These are phyloP conservation scores for Agriopis leucophaearia DNA, from an alignment of 2,888 invertebrate species.

Conservation along the genomic window DNA sequence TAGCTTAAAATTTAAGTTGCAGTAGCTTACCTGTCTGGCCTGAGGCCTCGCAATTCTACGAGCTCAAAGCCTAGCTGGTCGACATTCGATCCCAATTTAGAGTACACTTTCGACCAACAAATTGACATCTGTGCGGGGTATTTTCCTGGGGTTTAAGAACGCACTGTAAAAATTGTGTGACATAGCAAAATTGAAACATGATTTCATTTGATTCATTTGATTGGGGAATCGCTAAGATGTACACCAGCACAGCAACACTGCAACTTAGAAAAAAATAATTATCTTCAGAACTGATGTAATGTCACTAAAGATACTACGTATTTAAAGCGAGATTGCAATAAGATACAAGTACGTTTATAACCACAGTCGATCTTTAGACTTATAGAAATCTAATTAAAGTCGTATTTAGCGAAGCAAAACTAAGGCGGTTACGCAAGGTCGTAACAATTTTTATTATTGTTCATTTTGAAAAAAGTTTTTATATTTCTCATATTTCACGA, in stretches of 20 bases:
- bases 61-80: slow-evolving; percentile 40
- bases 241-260: too few species aligned
- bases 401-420: too few species aligned
- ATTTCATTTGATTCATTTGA: background rate
- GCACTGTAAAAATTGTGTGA: slow-evolving; percentile 3
- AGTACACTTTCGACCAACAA: slow-evolving; percentile 41
- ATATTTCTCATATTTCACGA: too few species aligned
- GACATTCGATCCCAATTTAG: slow-evolving; percentile 49
- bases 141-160: slow-evolving; percentile 24
- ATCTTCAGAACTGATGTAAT: background rate
- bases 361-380: too few species aligned
- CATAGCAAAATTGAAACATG: background rate
- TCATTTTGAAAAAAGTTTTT: too few species aligned
- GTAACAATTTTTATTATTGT: too few species aligned
- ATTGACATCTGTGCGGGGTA: slow-evolving; percentile 35
- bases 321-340: too few species aligned
- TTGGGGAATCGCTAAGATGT: background rate
- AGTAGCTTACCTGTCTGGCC: slow-evolving; percentile 24
- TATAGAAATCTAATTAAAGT: too few species aligned
- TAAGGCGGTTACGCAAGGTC: too few species aligned
- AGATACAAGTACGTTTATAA: too few species aligned
- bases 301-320: too few species aligned
- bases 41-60: slow-evolving; percentile 42
- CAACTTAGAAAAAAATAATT: background rate
- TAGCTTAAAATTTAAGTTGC: slow-evolving; percentile 22